Conservation (phyloP, 2,888 invertebrate species). For the Rhingia campestris region DNA sequence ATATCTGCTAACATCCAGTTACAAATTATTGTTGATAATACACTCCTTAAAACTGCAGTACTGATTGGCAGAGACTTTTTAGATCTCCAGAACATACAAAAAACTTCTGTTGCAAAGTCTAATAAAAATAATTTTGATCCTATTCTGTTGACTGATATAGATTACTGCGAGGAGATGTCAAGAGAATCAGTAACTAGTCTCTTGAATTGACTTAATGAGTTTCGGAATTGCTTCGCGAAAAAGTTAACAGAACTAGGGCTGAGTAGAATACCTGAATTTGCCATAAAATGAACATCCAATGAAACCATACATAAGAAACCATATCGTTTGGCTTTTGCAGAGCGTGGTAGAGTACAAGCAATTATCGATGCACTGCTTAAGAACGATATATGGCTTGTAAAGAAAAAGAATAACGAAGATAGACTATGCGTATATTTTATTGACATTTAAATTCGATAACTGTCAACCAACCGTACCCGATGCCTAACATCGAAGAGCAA, state of each 20-base stretch:
- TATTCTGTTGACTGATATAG: not conserved
- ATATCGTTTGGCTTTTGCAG: not conserved
- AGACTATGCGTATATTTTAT: conserved; percentile 26
- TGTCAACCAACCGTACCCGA: conserved; percentile 4
- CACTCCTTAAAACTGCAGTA: not conserved
- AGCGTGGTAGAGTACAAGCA: not conserved
- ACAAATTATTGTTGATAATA: not conserved
- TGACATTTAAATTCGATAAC: conserved; percentile 13
- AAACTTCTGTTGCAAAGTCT: not conserved
- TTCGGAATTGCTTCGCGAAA: conserved; percentile 16
- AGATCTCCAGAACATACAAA: not conserved
- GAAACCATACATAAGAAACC: not conserved
- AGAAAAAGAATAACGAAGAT: conserved; percentile 1
- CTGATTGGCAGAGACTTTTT: not conserved
- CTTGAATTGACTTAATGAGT: conserved; percentile 1
- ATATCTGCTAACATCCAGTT: not conserved
- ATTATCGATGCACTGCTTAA: conserved; percentile 23
- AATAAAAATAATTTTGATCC: not conserved
- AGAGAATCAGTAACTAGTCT: no score
- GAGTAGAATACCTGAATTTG: not conserved
- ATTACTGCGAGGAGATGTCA: no score
- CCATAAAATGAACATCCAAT: not conserved
- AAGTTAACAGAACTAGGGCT: not conserved
- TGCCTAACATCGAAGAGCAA: conserved; percentile 28
- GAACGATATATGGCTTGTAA: conserved; percentile 26